These are phyloP conservation scores for Pocota personata DNA, from an alignment of 2,888 invertebrate species.

Conservation along the genomic window DNA sequence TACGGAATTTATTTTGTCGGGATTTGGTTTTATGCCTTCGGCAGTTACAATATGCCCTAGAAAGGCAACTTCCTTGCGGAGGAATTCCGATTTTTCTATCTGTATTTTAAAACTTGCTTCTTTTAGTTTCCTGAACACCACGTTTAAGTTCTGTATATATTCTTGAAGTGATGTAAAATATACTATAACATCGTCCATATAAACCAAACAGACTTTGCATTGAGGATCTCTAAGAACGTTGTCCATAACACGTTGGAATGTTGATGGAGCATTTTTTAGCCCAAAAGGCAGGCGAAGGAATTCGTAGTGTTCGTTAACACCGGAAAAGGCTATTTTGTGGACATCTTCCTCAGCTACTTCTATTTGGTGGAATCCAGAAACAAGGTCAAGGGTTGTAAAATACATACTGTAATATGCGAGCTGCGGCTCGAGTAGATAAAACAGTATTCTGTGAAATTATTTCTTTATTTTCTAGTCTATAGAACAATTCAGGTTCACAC, in stretches of 20 bases:
- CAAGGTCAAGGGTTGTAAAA: conserved; percentile 25
- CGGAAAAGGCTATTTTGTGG: conserved; percentile 10
- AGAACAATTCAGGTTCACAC: too few relatives aligned
- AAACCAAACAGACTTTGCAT: conserved; percentile 8
- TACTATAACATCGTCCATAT: conserved; percentile 37
- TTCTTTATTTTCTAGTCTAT: too few relatives aligned
- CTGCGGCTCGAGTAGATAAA: too few relatives aligned
- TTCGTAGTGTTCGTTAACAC: not conserved
- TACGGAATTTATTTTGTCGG: too few relatives aligned
- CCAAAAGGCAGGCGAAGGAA: too few relatives aligned
- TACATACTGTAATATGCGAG: too few relatives aligned
- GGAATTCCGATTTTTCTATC: not conserved
- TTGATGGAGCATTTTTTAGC: conserved; percentile 18
- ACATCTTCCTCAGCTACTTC: conserved; percentile 14
- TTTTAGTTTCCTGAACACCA: not conserved
- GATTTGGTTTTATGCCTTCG: too few relatives aligned
- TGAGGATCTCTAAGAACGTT: conserved; percentile 20
- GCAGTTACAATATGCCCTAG: not conserved
- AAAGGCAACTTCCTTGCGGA: not conserved
- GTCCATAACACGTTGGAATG: conserved; percentile 30
- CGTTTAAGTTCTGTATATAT: not conserved
- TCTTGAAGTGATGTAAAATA: conserved; percentile 24
- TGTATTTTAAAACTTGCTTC: not conserved
- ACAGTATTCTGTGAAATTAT: too few relatives aligned
- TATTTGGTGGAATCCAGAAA: conserved; percentile 34